Conservation (phyloP, 2,888 invertebrate genomes). For the Eucriotettix oculatus region DNA sequence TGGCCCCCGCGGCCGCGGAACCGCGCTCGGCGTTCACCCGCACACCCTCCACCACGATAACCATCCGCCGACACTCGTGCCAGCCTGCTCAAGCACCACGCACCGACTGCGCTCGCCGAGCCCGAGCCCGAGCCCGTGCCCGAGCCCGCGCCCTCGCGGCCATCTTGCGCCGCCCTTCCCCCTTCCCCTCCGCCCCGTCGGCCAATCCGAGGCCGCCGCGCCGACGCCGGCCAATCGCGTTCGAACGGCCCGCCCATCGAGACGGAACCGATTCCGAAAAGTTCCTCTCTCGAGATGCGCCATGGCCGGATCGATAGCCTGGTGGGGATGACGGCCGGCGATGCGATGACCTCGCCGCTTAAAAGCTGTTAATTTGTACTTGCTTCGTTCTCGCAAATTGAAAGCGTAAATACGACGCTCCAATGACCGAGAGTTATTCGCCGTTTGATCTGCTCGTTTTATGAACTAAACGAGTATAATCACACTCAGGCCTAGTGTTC, state of each 20-base stretch:
- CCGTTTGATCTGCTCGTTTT: too few species aligned
- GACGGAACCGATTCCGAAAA: neutral
- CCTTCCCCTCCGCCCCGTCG: neutral
- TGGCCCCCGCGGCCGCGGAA: conserved; percentile 18
- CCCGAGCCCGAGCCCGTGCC: neutral
- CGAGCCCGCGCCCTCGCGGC: neutral
- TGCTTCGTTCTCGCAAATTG: too few species aligned
- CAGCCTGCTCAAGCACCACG: neutral
- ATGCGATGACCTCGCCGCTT: too few species aligned
- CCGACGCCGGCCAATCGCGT: conserved; percentile 4
- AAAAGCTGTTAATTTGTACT: too few species aligned
- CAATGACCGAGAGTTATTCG: too few species aligned
- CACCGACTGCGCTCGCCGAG: conserved; percentile 8
- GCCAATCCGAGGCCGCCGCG: conserved; percentile 9
- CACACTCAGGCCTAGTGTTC: too few species aligned
- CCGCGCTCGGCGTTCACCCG: conserved; percentile 22
- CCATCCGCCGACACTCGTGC: neutral
- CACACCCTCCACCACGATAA: conserved; percentile 20
- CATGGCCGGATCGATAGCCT: too few species aligned
- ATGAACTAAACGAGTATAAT: too few species aligned
- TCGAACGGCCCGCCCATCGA: conserved; percentile 6
- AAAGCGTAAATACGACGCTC: too few species aligned
- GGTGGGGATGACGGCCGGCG: too few species aligned
- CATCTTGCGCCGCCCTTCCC: neutral
- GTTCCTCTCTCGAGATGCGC: too few species aligned